Percentiles rank a stretch among this genome's conserved stretches.
Evolutionary conservation across 2,113 vertebrate species (phyloP).

Genomic region (Egretta garzetta): DNA sequence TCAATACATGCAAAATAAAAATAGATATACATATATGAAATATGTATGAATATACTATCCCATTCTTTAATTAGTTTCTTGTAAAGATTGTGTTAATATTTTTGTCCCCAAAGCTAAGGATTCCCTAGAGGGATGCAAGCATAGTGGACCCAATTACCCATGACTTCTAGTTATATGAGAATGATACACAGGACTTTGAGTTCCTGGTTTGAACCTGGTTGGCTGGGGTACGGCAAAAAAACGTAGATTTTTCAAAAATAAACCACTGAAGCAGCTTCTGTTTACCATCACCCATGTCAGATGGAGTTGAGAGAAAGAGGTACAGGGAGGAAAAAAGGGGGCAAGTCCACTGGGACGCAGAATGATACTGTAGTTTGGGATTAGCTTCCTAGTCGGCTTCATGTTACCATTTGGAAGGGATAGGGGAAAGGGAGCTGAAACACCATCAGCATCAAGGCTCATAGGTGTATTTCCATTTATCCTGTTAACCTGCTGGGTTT

Average conservation of each 20-base stretch:
- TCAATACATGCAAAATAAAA: neutral
- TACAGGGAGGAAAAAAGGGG: neutral
- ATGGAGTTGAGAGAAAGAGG: neutral
- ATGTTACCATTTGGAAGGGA: neutral
- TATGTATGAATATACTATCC: neutral
- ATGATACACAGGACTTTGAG: neutral
- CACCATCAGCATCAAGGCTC: neutral
- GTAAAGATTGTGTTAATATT: neutral
- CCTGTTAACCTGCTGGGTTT: neutral
- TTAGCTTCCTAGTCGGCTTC: neutral
- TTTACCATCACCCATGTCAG: neutral
- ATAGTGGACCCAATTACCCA: neutral
- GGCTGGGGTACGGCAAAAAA: neutral
- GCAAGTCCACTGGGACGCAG: neutral
- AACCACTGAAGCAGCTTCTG: neutral
- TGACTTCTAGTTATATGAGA: neutral
- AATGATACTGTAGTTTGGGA: neutral
- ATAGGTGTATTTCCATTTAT: neutral
- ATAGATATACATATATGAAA: neutral
- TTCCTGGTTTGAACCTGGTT: neutral
- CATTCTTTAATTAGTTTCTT: neutral
- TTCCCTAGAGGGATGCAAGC: fast-evolving
- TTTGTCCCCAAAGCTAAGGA: neutral
- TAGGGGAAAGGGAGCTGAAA: neutral
- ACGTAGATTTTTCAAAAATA: neutral